Percentiles rank a stretch among this genome's conserved stretches.
Conservation (phyloP, 2,888 invertebrate genomes). For the Tiliacea citrago region DNA sequence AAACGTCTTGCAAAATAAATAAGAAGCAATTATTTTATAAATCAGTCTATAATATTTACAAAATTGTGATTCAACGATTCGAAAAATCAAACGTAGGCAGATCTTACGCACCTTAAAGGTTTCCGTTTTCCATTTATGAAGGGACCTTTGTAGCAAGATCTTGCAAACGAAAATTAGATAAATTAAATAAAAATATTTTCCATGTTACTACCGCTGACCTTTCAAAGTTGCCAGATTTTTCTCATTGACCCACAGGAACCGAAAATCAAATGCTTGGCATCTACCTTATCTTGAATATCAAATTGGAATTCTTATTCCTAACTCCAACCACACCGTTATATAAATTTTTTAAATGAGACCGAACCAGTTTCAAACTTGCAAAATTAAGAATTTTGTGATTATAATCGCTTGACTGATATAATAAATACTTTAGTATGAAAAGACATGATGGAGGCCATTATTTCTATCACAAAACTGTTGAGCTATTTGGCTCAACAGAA, state of each 20-base stretch:
- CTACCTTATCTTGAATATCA: constrained; percentile 22
- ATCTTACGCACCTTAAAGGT: constrained; percentile 21
- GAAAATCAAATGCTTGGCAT: constrained; percentile 28
- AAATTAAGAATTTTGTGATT: background rate
- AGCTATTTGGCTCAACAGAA: background rate
- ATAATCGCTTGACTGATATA: background rate
- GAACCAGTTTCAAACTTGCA: background rate
- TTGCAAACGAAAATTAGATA: constrained; percentile 41
- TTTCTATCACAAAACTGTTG: background rate
- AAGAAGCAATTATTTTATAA: constrained; percentile 14
- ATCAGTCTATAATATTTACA: constrained; percentile 11
- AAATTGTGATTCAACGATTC: constrained; percentile 6
- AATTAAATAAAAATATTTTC: constrained; percentile 45
- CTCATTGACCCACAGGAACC: constrained; percentile 19
- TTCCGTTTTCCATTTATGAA: constrained; percentile 23
- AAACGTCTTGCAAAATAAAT: constrained; percentile 17
- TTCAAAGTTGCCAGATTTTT: constrained; percentile 26
- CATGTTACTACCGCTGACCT: constrained; percentile 18
- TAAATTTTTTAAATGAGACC: constrained; percentile 8
- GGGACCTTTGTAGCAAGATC: constrained; percentile 8
- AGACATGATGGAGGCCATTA: background rate
- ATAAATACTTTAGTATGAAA: background rate
- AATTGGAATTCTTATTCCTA: background rate
- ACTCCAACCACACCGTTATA: background rate
- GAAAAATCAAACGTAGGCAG: background rate